Evolutionary conservation across 64 coral and sea anemone genomes (phyloP).

Genomic region (Actinia equina): DNA sequence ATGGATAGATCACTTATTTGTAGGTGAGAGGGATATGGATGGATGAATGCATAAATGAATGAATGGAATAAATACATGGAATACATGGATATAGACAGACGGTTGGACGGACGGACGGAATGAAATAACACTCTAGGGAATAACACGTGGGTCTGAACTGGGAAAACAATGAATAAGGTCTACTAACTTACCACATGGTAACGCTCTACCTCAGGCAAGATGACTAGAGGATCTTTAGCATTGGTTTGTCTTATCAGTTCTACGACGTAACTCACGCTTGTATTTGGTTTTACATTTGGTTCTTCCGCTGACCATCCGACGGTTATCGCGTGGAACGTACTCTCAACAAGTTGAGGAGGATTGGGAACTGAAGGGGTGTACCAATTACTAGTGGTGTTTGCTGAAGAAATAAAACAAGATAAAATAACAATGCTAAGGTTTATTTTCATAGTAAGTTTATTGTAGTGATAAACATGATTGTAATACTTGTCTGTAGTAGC

Average conservation of each 20-base stretch:
- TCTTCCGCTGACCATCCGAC: conserved; percentile 23
- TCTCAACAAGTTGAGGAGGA: conserved; percentile 17
- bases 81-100: too few species aligned
- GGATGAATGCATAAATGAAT: too few species aligned
- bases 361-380: conserved; percentile 6
- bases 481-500: too few species aligned
- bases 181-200: conserved; percentile 31
- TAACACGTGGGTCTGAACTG: too few species aligned
- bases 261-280: conserved; percentile 13
- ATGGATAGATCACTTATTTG: too few species aligned
- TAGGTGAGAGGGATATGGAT: too few species aligned
- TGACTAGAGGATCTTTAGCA: conserved; percentile 14
- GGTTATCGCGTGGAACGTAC: conserved; percentile 5
- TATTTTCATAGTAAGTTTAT: too few species aligned
- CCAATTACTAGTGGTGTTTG: not conserved
- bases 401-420: not conserved
- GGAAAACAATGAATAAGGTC: not conserved
- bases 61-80: too few species aligned
- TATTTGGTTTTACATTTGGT: not conserved
- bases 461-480: too few species aligned
- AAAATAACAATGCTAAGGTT: too few species aligned
- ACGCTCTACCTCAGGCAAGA: conserved; percentile 26
- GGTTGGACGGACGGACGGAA: too few species aligned
- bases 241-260: conserved; percentile 32
- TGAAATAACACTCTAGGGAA: too few species aligned